These are phyloP conservation scores for Poeciliopsis gracilis DNA, from an alignment of 2,797 vertebrate species.

Conservation along the genomic window DNA sequence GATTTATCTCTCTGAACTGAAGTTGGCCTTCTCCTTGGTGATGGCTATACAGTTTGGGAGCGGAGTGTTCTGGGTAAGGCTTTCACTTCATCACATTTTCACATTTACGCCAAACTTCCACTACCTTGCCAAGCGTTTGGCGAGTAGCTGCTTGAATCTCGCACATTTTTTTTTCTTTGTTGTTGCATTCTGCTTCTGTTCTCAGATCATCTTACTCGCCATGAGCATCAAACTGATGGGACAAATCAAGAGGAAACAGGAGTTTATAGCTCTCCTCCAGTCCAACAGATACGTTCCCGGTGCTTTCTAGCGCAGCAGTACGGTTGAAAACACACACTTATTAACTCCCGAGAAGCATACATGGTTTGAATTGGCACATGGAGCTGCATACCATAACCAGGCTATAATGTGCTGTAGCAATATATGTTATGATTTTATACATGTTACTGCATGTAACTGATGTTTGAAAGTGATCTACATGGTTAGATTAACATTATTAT, in stretches of 20 bases:
- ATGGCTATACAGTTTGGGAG: slow-evolving; percentile 77
- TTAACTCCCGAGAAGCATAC: slow-evolving; percentile 25
- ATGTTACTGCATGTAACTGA: slow-evolving; percentile 64
- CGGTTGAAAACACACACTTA: slow-evolving; percentile 43
- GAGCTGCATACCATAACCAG: slow-evolving; percentile 61
- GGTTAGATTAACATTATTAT: slow-evolving; percentile 52
- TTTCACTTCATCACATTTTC: background rate
- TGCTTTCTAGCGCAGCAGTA: slow-evolving; percentile 66
- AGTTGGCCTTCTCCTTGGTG: slow-evolving; percentile 68
- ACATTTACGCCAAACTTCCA: background rate
- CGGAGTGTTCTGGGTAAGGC: slow-evolving; percentile 72
- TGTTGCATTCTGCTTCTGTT: background rate
- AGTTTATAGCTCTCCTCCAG: slow-evolving; percentile 74
- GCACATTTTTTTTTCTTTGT: too few species aligned
- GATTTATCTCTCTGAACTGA: slow-evolving; percentile 72
- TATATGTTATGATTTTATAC: slow-evolving; percentile 52
- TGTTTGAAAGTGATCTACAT: slow-evolving; percentile 59
- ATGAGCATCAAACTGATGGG: slow-evolving; percentile 79
- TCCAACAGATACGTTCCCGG: slow-evolving; percentile 76
- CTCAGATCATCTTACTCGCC: slow-evolving; percentile 67
- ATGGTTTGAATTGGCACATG: slow-evolving; percentile 68
- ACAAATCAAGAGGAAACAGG: slow-evolving; percentile 74
- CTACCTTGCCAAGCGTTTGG: background rate
- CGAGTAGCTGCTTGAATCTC: background rate
- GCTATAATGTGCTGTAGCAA: slow-evolving; percentile 57